Evolutionary conservation across 2,888 invertebrate species (phyloP).

Genomic region (Plagodis dolabraria): DNA sequence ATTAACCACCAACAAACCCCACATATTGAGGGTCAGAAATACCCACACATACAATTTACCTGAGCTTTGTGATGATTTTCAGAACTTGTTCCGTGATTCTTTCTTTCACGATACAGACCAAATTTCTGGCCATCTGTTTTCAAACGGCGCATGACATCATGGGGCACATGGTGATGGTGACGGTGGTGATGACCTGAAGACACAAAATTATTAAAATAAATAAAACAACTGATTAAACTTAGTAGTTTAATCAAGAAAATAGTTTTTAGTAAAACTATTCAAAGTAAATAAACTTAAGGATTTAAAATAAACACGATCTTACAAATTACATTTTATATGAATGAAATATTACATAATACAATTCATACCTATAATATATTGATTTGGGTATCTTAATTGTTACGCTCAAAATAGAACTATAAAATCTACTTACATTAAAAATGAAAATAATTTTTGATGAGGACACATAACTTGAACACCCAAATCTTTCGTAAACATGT

Average conservation of each 20-base stretch:
- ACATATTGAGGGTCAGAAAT: no score
- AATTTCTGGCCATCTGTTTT: not conserved
- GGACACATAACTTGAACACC: not conserved
- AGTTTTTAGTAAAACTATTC: no score
- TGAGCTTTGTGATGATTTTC: not conserved
- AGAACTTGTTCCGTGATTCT: not conserved
- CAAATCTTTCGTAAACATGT: not conserved
- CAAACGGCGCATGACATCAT: not conserved
- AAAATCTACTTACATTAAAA: not conserved
- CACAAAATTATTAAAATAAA: not conserved
- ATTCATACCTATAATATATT: not conserved
- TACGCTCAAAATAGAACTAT: not conserved
- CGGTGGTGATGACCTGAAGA: not conserved
- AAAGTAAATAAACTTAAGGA: no score
- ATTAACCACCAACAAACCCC: no score
- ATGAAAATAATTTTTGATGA: not conserved
- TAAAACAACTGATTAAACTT: not conserved
- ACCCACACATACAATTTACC: not conserved
- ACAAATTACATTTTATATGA: no score
- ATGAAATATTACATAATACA: not conserved
- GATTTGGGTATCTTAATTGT: not conserved
- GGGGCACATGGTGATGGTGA: not conserved
- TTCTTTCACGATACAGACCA: not conserved
- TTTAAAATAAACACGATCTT: no score
- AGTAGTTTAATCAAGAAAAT: not conserved